Evolutionary conservation across 2,888 invertebrate species (phyloP).

Genomic region (Heliconius ethilla): DNA sequence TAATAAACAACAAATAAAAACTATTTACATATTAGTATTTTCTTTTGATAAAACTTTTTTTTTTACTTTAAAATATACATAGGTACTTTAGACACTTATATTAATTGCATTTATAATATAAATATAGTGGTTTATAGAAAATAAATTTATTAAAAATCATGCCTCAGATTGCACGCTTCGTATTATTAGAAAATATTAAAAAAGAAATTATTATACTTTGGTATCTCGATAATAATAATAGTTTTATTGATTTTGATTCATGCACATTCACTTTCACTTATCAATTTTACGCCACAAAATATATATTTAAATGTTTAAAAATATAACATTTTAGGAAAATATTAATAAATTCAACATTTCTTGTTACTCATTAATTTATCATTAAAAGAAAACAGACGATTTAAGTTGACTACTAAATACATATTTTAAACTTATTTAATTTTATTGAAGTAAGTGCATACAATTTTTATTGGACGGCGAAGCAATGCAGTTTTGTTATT

Average conservation of each 20-base stretch:
- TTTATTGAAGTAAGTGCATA: conserved; percentile 44
- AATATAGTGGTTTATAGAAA: conserved; percentile 20
- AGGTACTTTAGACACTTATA: conserved; percentile 40
- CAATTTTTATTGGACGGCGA: conserved; percentile 56
- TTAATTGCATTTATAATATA: conserved; percentile 23
- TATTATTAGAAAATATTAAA: neutral
- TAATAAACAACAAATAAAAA: conserved; percentile 34
- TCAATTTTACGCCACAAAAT: neutral
- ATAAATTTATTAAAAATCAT: conserved; percentile 19
- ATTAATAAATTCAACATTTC: conserved; percentile 7
- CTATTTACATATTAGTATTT: conserved; percentile 37
- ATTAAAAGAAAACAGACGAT: conserved; percentile 17
- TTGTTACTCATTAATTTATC: neutral
- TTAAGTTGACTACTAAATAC: conserved; percentile 13
- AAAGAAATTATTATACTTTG: neutral
- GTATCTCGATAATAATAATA: neutral
- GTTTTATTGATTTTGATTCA: conserved; percentile 12
- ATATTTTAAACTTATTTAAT: conserved; percentile 38
- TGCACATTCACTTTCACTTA: conserved; percentile 29
- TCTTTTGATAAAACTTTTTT: conserved; percentile 37
- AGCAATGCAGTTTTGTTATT: conserved; percentile 52
- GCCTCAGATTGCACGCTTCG: conserved; percentile 13
- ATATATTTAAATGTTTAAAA: conserved; percentile 17
- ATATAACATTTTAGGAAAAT: conserved; percentile 13
- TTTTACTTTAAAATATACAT: conserved; percentile 42